Base-by-base conservation (phyloP, 1,140 invertebrate genomes). In the Rhagoletis zephyria region DNA sequence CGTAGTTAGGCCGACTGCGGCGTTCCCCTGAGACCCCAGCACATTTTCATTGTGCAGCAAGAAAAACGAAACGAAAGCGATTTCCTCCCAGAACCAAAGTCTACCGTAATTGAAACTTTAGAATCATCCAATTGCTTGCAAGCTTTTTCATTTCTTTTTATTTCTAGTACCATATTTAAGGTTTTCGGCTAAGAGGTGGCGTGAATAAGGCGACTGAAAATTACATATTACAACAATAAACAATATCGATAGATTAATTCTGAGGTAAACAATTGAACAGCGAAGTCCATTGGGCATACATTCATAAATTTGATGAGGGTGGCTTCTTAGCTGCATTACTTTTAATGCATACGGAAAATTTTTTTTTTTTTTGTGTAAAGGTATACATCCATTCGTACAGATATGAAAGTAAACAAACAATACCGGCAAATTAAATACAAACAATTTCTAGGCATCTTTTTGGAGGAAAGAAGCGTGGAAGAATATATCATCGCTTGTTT, bases 11-110 rank as follows among this genome's bases (percentile, higher is more conserved):
- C 74, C 19, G 12, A 48, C 45, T 45, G 7, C 45, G 42, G 74
- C 16, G 56, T 51, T 81, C 74, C 74, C 74, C 7, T 30, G 74
- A 81, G 74, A 81, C 30, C 5, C 3, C 14, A n/a, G 74, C n/a
- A 48, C 6, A 81, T 81, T 59, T 81, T 56, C 88, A 89, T 87
- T 60, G 70, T 77, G 77, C n/a, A 61, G 9, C 16, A 48, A 63
- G 59, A 10, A 86, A 63, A 10, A 42, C 59, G 85, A 63, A 86
- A 61, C 40, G 60, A 40, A 86, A 48, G 48, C 56, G 74, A 81
- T 81, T 81, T 30, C 5, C 74, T 19, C 48, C 16, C 74, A 56
- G n/a, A 56, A 6, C 59, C 59, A 70, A 87, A 70, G 63, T 70
- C 64, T 3, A 59, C 12, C 4, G 86, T 70, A 87, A 87, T 87